Evolutionary conservation across 23 tunicate genomes (phyloP), one percentile per base, ranked within the genome.

Genomic region (Ciona savignyi): DNA sequence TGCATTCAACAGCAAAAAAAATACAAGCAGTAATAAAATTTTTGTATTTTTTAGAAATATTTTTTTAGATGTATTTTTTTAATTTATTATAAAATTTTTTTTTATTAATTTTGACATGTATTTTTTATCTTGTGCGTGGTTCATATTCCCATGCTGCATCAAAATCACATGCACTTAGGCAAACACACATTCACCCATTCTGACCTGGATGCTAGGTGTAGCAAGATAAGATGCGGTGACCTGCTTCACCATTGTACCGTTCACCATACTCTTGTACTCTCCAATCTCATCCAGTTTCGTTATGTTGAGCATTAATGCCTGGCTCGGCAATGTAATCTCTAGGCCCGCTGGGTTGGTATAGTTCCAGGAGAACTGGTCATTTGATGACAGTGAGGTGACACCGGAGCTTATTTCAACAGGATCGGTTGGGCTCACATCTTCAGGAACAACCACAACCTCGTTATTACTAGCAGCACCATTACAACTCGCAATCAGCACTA

Each of bases 231-330:
- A 30, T 32, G 42, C 83, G 1, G 75, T 68, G 26, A 60, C 24
- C 9, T 27, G 31, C 2, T 31, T 25, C 2, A 69, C 67, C 23
- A 29, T 20, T 19, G 27, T 51, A n/a, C 62, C 34, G 31, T 72
- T 72, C 61, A 48, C 63, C 29, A 72, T 42, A 33, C 83, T 65
- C 25, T 30, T 60, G 35, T 78, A 78, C 32, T 68, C 75, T 29
- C 83, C 83, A 29, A 51, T 67, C 29, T 69, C 75, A 11, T 48
- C 32, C 22, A 25, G 29, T n/a, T 32, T 68, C 23, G 83, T 78
- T 28, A 78, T 22, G 30, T 78, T 78, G 1, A 78, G 28, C 23
- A 30, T 22, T 51, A 60, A 2, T 34, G 66, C 34, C 3, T 27
- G 42, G 30, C 11, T 21, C 32, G 25, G 32, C 24, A 78, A 27